phyloP scores from a whole-genome alignment of 2,113 vertebrate genomes.

The Chinchilla lanigera region DNA sequence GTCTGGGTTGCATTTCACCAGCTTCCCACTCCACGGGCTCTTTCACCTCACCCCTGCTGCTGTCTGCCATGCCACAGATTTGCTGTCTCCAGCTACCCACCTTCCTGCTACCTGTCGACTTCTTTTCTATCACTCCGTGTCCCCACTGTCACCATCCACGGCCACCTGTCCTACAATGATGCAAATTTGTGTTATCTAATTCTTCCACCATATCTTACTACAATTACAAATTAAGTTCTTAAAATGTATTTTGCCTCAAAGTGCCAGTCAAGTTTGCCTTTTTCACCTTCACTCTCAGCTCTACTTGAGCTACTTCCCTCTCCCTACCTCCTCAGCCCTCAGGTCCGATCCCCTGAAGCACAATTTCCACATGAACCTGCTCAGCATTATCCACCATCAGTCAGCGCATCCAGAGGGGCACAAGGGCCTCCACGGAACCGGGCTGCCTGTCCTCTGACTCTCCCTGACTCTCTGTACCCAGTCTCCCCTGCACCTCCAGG shows the following conservation, averaged over 20 bases:
- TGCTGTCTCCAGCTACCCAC: neutral
- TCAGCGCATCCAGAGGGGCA: neutral
- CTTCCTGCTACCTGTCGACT: neutral
- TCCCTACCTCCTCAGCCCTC: neutral
- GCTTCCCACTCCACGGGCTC: neutral
- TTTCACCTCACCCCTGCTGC: neutral
- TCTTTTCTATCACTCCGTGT: neutral
- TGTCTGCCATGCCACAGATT: neutral
- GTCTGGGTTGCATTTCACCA: neutral
- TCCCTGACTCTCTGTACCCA: too few relatives aligned
- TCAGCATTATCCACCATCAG: neutral
- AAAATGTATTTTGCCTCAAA: constrained; percentile 1
- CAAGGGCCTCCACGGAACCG: neutral
- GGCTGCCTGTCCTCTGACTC: neutral
- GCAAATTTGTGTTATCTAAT: neutral
- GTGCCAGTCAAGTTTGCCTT: neutral
- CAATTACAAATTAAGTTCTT: neutral
- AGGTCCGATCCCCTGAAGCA: neutral
- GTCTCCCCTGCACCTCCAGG: too few relatives aligned
- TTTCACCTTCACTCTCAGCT: neutral
- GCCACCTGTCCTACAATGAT: neutral
- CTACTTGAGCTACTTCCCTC: neutral
- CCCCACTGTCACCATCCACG: neutral
- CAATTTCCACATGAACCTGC: neutral
- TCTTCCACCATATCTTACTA: neutral